Percentiles rank a stretch among this genome's conserved stretches.
These are phyloP conservation scores for Cochlearius cochlearius DNA, from an alignment of 2,113 vertebrate species.

Conservation along the genomic window DNA sequence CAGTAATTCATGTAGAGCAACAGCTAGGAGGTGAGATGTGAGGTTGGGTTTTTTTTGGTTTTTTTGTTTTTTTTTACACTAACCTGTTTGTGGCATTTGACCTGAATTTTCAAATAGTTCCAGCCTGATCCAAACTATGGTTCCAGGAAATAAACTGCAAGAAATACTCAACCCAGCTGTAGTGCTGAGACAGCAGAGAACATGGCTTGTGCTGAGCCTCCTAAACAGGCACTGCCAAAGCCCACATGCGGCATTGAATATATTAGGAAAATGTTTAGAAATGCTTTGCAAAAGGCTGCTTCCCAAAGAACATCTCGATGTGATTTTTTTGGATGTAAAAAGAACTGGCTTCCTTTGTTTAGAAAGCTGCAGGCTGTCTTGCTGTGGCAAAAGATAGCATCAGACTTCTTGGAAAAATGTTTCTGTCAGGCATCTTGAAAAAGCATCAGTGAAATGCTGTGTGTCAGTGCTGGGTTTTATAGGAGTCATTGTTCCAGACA, in stretches of 20 bases:
- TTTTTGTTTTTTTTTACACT: neutral
- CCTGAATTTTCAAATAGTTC: neutral
- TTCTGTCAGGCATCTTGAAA: neutral
- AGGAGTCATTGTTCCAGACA: neutral
- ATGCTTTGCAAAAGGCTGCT: neutral
- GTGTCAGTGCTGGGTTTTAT: neutral
- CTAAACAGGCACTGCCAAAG: neutral
- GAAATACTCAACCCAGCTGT: neutral
- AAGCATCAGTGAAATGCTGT: neutral
- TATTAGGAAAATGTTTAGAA: neutral
- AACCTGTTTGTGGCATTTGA: neutral
- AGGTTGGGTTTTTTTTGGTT: neutral
- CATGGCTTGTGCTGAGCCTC: neutral
- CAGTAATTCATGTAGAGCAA: neutral
- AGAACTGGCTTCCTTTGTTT: neutral
- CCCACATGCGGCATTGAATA: neutral
- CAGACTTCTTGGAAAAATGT: neutral
- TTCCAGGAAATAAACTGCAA: neutral
- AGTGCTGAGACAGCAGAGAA: neutral
- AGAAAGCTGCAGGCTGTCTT: neutral
- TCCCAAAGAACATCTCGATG: neutral
- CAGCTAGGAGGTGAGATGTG: neutral
- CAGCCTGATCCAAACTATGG: neutral
- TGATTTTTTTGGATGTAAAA: neutral
- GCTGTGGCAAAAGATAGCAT: neutral